Evolutionary conservation across 2,797 vertebrate genomes (phyloP).

Genomic region (Heliangelus exortis): DNA sequence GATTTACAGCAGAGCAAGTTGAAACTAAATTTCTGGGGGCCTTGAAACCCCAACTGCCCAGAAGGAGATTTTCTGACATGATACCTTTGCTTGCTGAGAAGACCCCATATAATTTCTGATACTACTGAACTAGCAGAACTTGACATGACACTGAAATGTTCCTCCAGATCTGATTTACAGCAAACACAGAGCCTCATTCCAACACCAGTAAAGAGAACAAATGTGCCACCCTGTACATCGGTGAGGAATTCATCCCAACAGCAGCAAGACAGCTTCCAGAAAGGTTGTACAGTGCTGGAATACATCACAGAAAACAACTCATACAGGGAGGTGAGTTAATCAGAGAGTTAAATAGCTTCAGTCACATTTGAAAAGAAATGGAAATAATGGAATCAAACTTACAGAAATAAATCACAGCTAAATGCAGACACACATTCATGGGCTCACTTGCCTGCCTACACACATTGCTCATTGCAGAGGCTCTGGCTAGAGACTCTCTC

Average conservation of each 20-base stretch:
- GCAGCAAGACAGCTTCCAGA: not conserved
- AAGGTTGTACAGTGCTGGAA: constrained; percentile 6
- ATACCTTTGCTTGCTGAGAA: not conserved
- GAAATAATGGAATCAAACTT: constrained; percentile 33
- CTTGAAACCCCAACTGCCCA: not conserved
- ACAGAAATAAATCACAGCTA: constrained; percentile 38
- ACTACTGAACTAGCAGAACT: not conserved
- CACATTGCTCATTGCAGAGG: not conserved
- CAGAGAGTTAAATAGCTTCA: constrained; percentile 48
- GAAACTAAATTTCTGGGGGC: constrained; percentile 1
- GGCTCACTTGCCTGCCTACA: not conserved
- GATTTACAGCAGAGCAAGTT: not conserved
- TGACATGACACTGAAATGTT: constrained; percentile 29
- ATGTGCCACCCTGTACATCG: not conserved
- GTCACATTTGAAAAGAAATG: constrained; percentile 54
- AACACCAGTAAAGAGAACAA: constrained; percentile 24
- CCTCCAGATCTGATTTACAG: constrained; percentile 30
- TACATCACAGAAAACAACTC: constrained; percentile 54
- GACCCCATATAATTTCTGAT: not conserved
- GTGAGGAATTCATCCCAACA: constrained; percentile 35
- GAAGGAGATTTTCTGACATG: not conserved
- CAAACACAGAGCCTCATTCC: constrained; percentile 15
- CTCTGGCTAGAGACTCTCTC: not conserved
- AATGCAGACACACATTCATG: not conserved
- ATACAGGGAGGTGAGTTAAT: constrained; percentile 18